Evolutionary conservation across 2,797 vertebrate genomes (phyloP).

Genomic region (Poeciliopsis gracilis): DNA sequence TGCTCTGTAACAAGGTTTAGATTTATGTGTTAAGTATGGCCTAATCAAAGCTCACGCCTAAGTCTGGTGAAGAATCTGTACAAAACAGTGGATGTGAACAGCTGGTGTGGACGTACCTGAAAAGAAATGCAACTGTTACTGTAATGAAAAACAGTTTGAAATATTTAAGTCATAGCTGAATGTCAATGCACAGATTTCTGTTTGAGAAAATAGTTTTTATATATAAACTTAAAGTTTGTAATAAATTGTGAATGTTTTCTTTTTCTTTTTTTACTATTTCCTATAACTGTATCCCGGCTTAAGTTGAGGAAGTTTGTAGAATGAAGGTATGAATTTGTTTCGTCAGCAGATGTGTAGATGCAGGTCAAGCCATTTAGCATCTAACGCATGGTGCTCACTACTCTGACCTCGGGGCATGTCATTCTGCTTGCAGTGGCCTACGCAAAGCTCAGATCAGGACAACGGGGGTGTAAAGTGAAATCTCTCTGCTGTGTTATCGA

Average conservation of each 20-base stretch:
- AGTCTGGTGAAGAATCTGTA: not conserved
- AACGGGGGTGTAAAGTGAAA: not conserved
- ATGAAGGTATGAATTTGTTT: not conserved
- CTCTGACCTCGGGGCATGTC: not conserved
- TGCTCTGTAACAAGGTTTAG: no score
- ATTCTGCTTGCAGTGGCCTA: not conserved
- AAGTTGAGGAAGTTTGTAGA: not conserved
- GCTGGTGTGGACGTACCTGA: not conserved
- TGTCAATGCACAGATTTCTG: not conserved
- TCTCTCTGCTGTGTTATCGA: not conserved
- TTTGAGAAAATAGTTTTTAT: no score
- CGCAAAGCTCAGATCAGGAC: not conserved
- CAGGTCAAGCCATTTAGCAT: not conserved
- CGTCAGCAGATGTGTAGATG: not conserved
- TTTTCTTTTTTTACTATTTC: no score
- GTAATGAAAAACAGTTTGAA: not conserved
- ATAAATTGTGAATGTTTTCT: not conserved
- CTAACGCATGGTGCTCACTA: not conserved
- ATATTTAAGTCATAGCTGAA: not conserved
- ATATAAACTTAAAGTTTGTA: not conserved
- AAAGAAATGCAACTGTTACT: not conserved
- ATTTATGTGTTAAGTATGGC: no score
- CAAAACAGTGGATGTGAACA: not conserved
- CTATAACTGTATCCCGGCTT: not conserved
- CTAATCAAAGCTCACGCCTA: not conserved